Percentiles rank a stretch among this genome's conserved stretches.
These are phyloP conservation scores for Solenodon paradoxus DNA, from an alignment of 2,113 vertebrate species.

Conservation along the genomic window DNA sequence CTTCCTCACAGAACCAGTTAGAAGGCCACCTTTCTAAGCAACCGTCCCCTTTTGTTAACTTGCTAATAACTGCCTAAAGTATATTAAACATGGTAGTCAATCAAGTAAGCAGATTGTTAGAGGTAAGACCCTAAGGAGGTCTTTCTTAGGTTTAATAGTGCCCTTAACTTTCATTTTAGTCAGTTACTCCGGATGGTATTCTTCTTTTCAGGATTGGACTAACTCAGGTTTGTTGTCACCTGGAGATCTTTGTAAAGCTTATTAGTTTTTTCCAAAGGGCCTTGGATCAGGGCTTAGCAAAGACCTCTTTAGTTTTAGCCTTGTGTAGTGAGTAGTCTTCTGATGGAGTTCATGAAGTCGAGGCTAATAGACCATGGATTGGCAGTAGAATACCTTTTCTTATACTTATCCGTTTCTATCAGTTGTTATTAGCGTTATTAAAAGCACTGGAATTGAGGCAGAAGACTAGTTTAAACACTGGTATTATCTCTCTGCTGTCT, in stretches of 20 bases:
- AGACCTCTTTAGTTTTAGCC: background rate
- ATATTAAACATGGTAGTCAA: background rate
- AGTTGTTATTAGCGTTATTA: background rate
- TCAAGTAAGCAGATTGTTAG: background rate
- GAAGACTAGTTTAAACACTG: background rate
- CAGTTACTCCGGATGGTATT: background rate
- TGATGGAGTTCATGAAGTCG: background rate
- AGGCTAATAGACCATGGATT: background rate
- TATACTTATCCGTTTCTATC: background rate
- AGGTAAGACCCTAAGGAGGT: background rate
- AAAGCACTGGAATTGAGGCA: background rate
- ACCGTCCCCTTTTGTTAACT: background rate
- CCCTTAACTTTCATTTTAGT: background rate
- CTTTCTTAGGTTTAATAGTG: background rate
- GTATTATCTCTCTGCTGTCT: background rate
- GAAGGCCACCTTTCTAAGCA: background rate
- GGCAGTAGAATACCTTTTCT: background rate
- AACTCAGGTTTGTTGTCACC: background rate
- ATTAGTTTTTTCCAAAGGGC: background rate
- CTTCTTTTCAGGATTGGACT: background rate
- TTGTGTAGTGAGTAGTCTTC: background rate
- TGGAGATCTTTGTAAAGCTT: constrained; percentile 29
- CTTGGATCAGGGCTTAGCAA: background rate
- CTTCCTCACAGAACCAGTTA: background rate
- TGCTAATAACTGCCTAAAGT: background rate